Evolutionary conservation across 2,888 invertebrate species (phyloP).

Genomic region (Cabera pusaria): DNA sequence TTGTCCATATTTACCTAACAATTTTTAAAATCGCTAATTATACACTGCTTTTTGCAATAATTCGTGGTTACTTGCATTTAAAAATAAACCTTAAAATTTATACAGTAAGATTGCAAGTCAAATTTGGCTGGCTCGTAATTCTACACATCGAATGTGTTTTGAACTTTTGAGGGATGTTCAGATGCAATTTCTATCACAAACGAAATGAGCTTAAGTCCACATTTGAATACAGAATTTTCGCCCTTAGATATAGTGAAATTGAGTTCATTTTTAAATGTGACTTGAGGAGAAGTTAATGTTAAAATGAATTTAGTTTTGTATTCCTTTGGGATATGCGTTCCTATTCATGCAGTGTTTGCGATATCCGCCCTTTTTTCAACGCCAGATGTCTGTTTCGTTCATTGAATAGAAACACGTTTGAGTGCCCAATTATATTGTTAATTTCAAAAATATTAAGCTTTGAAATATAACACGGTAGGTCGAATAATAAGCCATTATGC

Average conservation of each 20-base stretch:
- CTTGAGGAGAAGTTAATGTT: conserved; percentile 18
- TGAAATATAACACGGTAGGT: conserved; percentile 72
- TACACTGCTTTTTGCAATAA: conserved; percentile 69
- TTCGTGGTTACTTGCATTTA: conserved; percentile 37
- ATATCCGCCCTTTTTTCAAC: conserved; percentile 80
- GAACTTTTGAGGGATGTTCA: conserved; percentile 80
- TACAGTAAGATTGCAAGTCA: conserved; percentile 29
- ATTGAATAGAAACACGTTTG: conserved; percentile 58
- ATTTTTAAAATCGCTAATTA: conserved; percentile 81
- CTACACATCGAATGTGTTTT: conserved; percentile 57
- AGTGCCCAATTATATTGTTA: conserved; percentile 83
- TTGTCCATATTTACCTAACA: conserved; percentile 54
- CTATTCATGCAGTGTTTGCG: conserved; percentile 73
- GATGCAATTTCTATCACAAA: conserved; percentile 57
- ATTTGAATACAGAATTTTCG: conserved; percentile 28
- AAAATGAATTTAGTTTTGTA: conserved; percentile 32
- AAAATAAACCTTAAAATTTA: conserved; percentile 36
- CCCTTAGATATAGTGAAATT: conserved; percentile 22
- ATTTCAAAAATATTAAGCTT: conserved; percentile 79
- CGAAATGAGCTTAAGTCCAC: conserved; percentile 37
- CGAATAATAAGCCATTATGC: conserved; percentile 78
- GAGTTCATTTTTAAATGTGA: conserved; percentile 31
- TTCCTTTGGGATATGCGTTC: conserved; percentile 69
- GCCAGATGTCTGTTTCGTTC: conserved; percentile 71
- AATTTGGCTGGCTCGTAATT: conserved; percentile 18